Base-by-base conservation (phyloP, 2,888 invertebrate genomes). In the Bembecia ichneumoniformis region DNA sequence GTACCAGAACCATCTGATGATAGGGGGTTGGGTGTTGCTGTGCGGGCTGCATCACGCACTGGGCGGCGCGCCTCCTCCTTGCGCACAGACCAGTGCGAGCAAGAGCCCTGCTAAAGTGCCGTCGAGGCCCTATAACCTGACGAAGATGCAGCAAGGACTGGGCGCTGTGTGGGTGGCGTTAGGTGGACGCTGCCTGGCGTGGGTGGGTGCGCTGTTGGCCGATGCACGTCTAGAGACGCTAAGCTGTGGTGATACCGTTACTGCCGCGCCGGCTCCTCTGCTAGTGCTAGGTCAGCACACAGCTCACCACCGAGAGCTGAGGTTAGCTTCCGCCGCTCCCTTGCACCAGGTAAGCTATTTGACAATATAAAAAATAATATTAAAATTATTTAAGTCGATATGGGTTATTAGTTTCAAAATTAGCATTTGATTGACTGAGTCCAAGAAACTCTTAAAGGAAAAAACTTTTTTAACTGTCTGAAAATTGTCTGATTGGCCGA, bases 121-220 rank as follows among this genome's bases (percentile, higher is more conserved):
- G 0, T 78, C 82, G 1, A 68, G 84, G 14, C 78, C 83, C 2
- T 84, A 87, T 66, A 84, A 87, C 57, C 69, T 87, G 1, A 84
- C 84, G 35, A 84, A 82, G 59, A 82, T 87, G 87, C 94, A 94
- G 78, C 96, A 96, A 81, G 94, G 95, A 35, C 94, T 96, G 58
- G 95, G 96, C 49, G 96, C 95, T 2, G 89, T 97, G 10, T 95
- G 95, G 65, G 96, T 97, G 15, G 96, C 96, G 0, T 89, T 97
- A 49, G 95, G 96, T 11, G 93, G 93, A 17, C 94, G 94, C 56
- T 94, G 95, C 52, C 88, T 97, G n/a, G 90, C 92, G 28, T 88
- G 97, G 69, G 84, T 93, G 71, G 90, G 92, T 35, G 91, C 91
- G 28, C 77, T 96, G 55, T 88, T 96, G 51, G 91, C 93, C 45